phyloP scores from a whole-genome alignment of 2,888 invertebrate genomes.

The Pristionchus mayeri region DNA sequence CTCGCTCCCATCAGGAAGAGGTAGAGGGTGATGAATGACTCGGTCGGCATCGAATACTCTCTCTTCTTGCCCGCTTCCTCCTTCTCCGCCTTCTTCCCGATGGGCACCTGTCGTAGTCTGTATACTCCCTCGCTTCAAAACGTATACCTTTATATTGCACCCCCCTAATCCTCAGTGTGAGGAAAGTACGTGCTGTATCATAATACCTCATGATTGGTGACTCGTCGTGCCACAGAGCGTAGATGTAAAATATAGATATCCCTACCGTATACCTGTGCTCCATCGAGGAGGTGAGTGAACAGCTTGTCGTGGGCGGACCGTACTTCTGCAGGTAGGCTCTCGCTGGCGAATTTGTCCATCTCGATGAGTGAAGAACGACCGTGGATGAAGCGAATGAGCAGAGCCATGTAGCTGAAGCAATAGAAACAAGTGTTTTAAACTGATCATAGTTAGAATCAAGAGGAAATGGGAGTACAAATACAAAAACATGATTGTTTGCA shows the following conservation, averaged over 20 bases:
- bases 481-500: too few species aligned
- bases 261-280: not conserved
- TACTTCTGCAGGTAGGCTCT: not conserved
- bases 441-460: too few species aligned
- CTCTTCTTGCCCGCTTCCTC: not conserved
- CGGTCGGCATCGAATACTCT: not conserved
- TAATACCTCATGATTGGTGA: too few species aligned
- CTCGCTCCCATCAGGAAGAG: conserved; percentile 19
- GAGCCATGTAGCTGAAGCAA: not conserved
- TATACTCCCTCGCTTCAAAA: too few species aligned
- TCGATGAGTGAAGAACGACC: conserved; percentile 13
- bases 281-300: conserved; percentile 35
- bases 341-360: not conserved
- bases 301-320: not conserved
- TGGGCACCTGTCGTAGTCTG: conserved; percentile 27
- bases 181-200: too few species aligned
- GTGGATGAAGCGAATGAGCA: conserved; percentile 12
- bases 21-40: not conserved
- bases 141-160: too few species aligned
- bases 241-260: too few species aligned
- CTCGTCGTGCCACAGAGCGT: too few species aligned
- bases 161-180: too few species aligned
- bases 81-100: not conserved
- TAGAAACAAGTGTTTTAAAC: too few species aligned
- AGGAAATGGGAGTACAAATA: too few species aligned